Evolutionary conservation across 2,888 invertebrate genomes (phyloP), one percentile per base, ranked within the genome.

Genomic region (Xestia sexstrigata): DNA sequence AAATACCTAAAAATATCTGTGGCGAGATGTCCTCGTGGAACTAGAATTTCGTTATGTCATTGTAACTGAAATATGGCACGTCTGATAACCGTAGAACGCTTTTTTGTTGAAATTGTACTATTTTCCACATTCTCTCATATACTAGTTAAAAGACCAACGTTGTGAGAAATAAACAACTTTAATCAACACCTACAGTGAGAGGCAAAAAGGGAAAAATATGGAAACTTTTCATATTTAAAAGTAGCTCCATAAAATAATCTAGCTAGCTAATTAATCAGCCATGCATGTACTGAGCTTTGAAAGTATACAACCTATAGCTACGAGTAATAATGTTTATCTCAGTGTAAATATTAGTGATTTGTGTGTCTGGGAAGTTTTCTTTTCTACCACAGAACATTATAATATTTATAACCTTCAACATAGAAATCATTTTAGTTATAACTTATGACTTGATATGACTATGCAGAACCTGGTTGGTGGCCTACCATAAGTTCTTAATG

Each of bases 171-270:
- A 35, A 30, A 0, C 52, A 47, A 35, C 20, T 45, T 49, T 81
- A 30, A 55, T 65, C 13, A 39, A 55, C 39, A 20, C 15, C 20
- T 17, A n/a, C 45, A 55, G 1, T n/a, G 42, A 30, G 13, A 45
- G 11, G 42, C 26, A 35, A 39, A 30, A 52, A 35, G 11, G 7
- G 45, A 13, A n/a, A 39, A 69, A 30, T 6, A 58, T 47, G n/a
- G n/a, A 26, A 67, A 35, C 4, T 17, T 47, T 62, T 8, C 0
- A 42, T n/a, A 39, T 42, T 70, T 49, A 26, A 62, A 58, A 63
- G 58, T 71, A 68, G 49, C 30, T 52, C 6, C 13, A n/a, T 45
- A n/a, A 66, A 60, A 82, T 69, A 70, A 55, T 76, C n/a, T 63
- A 35, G 20, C 26, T 47, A 55, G 20, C 13, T 26, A n/a, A 71